Evolutionary conservation across 2,888 invertebrate species (phyloP), one percentile per base, ranked within the genome.

Genomic region (Cephus rjabovi): DNA sequence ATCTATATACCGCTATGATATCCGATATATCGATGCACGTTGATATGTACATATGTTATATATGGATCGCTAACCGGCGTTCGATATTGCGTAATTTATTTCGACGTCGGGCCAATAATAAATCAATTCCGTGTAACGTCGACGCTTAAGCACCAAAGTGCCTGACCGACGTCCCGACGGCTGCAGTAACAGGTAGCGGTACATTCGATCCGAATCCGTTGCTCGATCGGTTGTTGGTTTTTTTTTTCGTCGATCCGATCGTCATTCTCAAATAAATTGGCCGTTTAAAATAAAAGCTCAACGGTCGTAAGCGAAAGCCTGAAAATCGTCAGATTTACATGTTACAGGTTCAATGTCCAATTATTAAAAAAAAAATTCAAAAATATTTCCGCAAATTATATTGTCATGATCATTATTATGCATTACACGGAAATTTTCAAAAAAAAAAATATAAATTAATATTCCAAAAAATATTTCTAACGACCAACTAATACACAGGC

Each of bases 291-390:
- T 23, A 23, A 23, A 9, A 6, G 1, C 23, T 40, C 12, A 15
- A 15, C 0, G 15, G 0, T 40, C 15, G 0, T 15, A 9, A 23
- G 1, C 2, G 3, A 9, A 56, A 23, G 1, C 2, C 56, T 9
- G 1, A 56, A 23, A 23, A 23, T 56, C 23, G 9, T 35, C 2
- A 56, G 9, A 56, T 9, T 23, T 9, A 2, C 23, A 0, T 23
- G 2, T 9, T 9, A 56, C 15, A 37, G 4, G 4, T 37, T 15
- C 15, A 56, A 56, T 56, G 2, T 56, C 35, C 3, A 35, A 35
- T 35, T 33, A 33, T 3, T 33, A 3, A 31, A 4, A 37, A 37
- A 37, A 35, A 12, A 40, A 6, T 6, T 40, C 40, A 15, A 40
- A 40, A 40, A 40, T 9, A 40, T 40, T 1, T 40, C 40, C 6